phyloP scores from a whole-genome alignment of 2,797 vertebrate species.

The Leucoraja ocellata region DNA sequence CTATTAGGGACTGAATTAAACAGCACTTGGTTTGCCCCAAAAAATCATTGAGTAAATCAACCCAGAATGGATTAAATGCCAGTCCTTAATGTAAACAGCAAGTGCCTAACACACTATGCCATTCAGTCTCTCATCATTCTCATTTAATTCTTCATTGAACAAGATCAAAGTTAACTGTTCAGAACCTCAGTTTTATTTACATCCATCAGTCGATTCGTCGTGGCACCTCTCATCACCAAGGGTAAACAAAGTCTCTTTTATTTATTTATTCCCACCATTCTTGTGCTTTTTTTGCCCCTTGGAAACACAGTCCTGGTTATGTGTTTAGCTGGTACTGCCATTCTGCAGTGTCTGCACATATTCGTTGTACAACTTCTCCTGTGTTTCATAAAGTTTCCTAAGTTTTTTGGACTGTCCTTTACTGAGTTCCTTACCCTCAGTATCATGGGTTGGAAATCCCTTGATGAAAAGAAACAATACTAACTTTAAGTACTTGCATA shows the following conservation, averaged over 20 bases:
- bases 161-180: background rate
- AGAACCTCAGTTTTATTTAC: background rate
- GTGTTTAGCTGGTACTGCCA: slow-evolving; percentile 53
- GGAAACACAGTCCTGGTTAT: slow-evolving; percentile 40
- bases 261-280: background rate
- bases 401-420: slow-evolving; percentile 89
- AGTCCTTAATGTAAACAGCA: background rate
- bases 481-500: background rate
- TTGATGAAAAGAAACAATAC: slow-evolving; percentile 47
- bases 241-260: background rate
- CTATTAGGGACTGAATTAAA: background rate
- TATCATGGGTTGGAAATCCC: slow-evolving; percentile 85
- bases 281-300: slow-evolving; percentile 37
- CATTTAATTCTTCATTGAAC: background rate
- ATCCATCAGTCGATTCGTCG: background rate
- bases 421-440: slow-evolving; percentile 85
- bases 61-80: background rate
- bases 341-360: slow-evolving; percentile 71
- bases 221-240: background rate
- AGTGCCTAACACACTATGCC: background rate
- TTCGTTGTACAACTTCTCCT: slow-evolving; percentile 80
- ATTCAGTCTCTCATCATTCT: background rate
- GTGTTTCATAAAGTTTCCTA: slow-evolving; percentile 77
- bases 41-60: background rate
- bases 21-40: background rate